phyloP scores from a whole-genome alignment of 2,113 vertebrate species.

The Plestiodon gilberti region DNA sequence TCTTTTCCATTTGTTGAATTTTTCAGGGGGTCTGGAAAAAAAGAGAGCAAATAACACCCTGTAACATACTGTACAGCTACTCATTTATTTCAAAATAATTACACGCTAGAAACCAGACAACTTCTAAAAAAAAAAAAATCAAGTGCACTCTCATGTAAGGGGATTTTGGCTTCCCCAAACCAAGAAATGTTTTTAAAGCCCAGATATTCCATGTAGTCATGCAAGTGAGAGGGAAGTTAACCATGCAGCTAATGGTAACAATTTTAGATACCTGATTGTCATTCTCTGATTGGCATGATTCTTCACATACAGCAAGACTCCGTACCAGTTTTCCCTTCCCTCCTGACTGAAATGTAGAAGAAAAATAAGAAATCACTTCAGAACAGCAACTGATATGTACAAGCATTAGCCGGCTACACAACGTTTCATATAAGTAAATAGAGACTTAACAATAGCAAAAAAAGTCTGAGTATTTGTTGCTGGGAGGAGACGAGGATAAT shows the following conservation, averaged over 20 bases:
- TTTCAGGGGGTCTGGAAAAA: conserved; percentile 85
- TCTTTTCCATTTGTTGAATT: conserved; percentile 82
- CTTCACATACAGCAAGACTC: conserved; percentile 90
- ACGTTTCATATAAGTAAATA: background rate
- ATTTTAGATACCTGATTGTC: conserved; percentile 82
- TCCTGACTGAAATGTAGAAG: conserved; percentile 79
- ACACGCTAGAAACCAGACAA: conserved; percentile 62
- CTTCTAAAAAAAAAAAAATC: conserved; percentile 26
- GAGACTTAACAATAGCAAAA: background rate
- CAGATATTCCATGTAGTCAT: conserved; percentile 53
- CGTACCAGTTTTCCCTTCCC: conserved; percentile 90
- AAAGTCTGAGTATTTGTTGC: fast-evolving
- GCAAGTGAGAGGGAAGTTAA: conserved; percentile 54
- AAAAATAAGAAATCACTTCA: conserved; percentile 44
- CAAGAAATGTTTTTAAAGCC: conserved; percentile 28
- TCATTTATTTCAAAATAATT: conserved; percentile 51
- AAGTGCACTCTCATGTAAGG: fast-evolving
- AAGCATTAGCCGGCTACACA: background rate
- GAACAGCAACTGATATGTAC: background rate
- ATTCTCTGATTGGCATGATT: conserved; percentile 79
- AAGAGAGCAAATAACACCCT: conserved; percentile 79
- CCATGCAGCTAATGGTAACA: conserved; percentile 67
- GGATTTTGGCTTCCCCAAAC: conserved; percentile 46
- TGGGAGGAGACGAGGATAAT: background rate
- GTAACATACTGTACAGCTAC: conserved; percentile 69